Conservation (phyloP, 2,113 vertebrate genomes). For the Barnardius zonarius region DNA sequence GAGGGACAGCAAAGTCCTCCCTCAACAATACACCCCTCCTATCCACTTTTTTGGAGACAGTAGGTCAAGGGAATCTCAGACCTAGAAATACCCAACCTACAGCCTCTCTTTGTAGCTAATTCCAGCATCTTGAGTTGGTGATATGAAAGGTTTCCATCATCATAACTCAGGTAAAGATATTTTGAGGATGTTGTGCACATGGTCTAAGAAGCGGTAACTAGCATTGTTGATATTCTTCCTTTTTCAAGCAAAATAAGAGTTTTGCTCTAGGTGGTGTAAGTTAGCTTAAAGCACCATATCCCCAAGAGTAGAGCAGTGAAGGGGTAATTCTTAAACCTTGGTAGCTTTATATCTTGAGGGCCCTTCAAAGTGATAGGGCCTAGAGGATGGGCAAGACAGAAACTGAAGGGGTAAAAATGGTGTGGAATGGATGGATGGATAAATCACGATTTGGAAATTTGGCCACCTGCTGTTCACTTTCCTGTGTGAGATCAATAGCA, state of each 20-base stretch:
- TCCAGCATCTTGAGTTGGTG: not conserved
- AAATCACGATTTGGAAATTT: not conserved
- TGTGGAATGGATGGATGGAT: not conserved
- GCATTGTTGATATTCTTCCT: not conserved
- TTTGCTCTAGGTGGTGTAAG: not conserved
- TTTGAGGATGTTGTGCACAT: rapidly evolving
- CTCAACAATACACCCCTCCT: rapidly evolving
- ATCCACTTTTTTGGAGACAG: not conserved
- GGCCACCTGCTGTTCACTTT: not conserved
- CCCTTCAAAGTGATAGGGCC: not conserved
- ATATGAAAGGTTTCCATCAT: not conserved
- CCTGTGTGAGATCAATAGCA: rapidly evolving
- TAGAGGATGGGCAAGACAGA: not conserved
- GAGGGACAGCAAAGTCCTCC: not conserved
- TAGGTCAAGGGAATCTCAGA: not conserved
- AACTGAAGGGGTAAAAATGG: not conserved
- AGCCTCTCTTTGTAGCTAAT: not conserved
- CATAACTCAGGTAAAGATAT: not conserved
- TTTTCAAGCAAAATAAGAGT: not conserved
- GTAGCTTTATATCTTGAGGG: not conserved
- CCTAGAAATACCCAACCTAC: not conserved
- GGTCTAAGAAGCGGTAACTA: not conserved
- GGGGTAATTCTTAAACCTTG: not conserved
- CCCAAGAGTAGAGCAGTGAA: not conserved
- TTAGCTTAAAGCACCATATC: not conserved